phyloP scores from a whole-genome alignment of 2,797 vertebrate species.

The Tapirus indicus region DNA sequence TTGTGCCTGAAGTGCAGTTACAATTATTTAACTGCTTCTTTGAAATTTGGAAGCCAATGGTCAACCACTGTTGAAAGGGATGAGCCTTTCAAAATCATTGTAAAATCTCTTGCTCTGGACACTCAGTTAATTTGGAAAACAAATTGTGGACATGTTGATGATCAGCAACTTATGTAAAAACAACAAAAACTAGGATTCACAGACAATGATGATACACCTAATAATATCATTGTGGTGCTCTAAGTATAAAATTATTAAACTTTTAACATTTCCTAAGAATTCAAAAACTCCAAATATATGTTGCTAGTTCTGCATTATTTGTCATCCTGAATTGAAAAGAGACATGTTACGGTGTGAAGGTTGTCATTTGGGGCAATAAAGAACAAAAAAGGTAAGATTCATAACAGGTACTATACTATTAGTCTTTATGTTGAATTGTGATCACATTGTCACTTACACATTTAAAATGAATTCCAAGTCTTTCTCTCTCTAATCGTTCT shows the following conservation, averaged over 20 bases:
- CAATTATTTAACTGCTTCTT: not conserved
- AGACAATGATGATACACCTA: not conserved
- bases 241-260: not conserved
- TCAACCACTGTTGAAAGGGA: not conserved
- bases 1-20: not conserved
- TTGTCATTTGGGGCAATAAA: not conserved
- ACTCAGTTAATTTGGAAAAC: slow-evolving; percentile 31
- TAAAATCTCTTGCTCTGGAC: not conserved
- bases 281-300: not conserved
- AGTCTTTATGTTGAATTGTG: not conserved
- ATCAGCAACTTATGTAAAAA: slow-evolving; percentile 35
- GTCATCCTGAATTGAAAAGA: not conserved
- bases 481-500: not conserved
- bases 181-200: not conserved
- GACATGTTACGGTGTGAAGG: not conserved
- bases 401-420: not conserved
- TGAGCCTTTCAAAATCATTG: slow-evolving; percentile 18
- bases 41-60: slow-evolving; percentile 12
- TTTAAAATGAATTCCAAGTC: not conserved
- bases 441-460: not conserved
- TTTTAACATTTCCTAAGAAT: not conserved
- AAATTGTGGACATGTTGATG: not conserved
- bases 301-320: not conserved
- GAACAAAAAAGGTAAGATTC: not conserved
- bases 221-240: not conserved